These are phyloP conservation scores for Australoheros scitulus DNA, from an alignment of 2,113 vertebrate genomes.

Conservation along the genomic window DNA sequence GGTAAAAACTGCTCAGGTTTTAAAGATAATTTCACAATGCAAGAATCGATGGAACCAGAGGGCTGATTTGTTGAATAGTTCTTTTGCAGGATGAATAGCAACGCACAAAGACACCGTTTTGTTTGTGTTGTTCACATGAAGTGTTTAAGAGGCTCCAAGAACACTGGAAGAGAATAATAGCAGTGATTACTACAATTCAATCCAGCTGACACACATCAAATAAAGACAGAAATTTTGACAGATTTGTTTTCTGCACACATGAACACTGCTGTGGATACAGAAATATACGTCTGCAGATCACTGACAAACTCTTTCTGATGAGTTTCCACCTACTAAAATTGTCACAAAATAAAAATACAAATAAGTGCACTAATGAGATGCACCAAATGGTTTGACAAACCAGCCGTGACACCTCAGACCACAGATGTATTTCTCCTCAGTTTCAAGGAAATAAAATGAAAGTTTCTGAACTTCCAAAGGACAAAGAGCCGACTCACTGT, in stretches of 20 bases:
- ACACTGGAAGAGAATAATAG: neutral
- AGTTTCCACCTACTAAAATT: neutral
- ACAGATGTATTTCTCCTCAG: neutral
- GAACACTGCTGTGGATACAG: neutral
- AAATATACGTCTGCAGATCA: neutral
- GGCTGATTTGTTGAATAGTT: constrained; percentile 12
- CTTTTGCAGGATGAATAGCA: constrained; percentile 1
- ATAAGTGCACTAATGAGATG: no score
- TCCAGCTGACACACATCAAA: neutral
- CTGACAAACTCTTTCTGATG: neutral
- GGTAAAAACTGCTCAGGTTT: neutral
- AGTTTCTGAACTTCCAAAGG: neutral
- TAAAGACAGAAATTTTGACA: no score
- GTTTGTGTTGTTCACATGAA: neutral
- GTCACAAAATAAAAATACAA: neutral
- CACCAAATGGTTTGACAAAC: fast-evolving
- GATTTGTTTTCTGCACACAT: neutral
- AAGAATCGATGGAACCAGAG: neutral
- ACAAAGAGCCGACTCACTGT: neutral
- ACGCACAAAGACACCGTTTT: neutral
- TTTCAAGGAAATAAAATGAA: neutral
- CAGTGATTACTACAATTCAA: neutral
- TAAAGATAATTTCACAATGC: neutral
- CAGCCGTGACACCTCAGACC: neutral
- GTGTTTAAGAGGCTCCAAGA: neutral